phyloP scores from a whole-genome alignment of 2,797 vertebrate species.

The Scleropages formosus region DNA sequence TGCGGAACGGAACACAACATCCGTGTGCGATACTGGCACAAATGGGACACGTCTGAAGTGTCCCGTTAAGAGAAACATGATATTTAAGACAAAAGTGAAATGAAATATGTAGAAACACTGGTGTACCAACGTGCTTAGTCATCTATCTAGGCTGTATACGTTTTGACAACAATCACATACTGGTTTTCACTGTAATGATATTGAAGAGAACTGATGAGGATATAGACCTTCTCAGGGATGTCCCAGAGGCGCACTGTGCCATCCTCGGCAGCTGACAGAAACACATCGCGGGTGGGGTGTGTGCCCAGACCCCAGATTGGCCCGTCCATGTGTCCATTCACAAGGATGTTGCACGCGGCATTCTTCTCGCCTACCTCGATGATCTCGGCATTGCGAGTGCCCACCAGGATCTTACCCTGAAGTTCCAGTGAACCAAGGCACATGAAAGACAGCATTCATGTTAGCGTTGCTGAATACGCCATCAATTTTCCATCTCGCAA shows the following conservation, averaged over 20 bases:
- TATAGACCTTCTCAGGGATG: constrained; percentile 85
- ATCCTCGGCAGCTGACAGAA: constrained; percentile 92
- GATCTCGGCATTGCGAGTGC: constrained; percentile 91
- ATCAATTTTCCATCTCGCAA: no score
- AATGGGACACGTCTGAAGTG: neutral
- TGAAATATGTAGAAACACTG: neutral
- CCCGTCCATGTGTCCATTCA: constrained; percentile 91
- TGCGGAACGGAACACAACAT: constrained; percentile 26
- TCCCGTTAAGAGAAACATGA: neutral
- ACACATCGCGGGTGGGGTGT: constrained; percentile 88
- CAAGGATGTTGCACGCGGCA: constrained; percentile 89
- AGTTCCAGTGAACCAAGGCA: neutral
- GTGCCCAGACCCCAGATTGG: constrained; percentile 90
- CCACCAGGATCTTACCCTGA: constrained; percentile 94
- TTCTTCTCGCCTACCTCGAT: constrained; percentile 97
- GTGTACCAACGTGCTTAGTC: neutral
- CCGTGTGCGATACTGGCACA: neutral
- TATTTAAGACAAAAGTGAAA: neutral
- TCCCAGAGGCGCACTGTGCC: constrained; percentile 96
- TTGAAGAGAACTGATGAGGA: neutral
- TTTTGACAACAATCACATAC: neutral
- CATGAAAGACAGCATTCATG: neutral
- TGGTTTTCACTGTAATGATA: neutral
- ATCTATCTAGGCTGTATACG: neutral
- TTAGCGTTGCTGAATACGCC: no score